phyloP scores from a whole-genome alignment of 2,888 invertebrate species.

The Galerucella pusilla region DNA sequence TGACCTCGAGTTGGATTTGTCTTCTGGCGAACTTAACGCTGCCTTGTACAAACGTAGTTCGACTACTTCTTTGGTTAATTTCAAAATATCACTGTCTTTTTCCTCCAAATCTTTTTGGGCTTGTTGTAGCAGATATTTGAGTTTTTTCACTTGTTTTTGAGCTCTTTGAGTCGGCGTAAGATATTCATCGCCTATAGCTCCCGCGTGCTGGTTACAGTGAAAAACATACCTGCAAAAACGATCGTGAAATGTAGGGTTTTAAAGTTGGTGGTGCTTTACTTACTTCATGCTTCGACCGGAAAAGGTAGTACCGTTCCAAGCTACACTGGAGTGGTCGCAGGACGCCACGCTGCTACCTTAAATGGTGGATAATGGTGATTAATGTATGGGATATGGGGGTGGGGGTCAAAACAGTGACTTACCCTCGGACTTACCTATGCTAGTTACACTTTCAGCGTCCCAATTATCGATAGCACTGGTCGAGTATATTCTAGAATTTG shows the following conservation, averaged over 20 bases:
- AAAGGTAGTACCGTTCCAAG: conserved; percentile 73
- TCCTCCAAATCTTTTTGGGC: conserved; percentile 82
- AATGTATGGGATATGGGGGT: no score
- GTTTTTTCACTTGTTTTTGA: conserved; percentile 79
- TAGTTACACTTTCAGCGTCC: conserved; percentile 79
- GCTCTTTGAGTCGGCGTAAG: conserved; percentile 90
- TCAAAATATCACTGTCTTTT: conserved; percentile 84
- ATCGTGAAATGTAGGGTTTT: background rate
- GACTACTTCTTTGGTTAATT: conserved; percentile 74
- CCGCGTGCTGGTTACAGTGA: conserved; percentile 85
- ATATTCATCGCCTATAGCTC: conserved; percentile 83
- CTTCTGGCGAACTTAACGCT: conserved; percentile 82
- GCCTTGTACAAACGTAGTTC: conserved; percentile 84
- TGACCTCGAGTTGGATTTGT: conserved; percentile 75
- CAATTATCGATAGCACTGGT: conserved; percentile 65
- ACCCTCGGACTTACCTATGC: conserved; percentile 82
- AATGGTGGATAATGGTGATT: background rate
- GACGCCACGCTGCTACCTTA: conserved; percentile 80
- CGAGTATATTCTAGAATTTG: conserved; percentile 70
- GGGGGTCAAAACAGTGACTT: conserved; percentile 61
- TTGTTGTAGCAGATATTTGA: conserved; percentile 77
- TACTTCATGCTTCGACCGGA: conserved; percentile 67
- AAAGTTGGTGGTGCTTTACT: conserved; percentile 35
- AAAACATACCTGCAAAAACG: conserved; percentile 76
- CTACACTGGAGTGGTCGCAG: conserved; percentile 85